Evolutionary conservation across 92 coral and sea anemone species (phyloP).

Genomic region (Umimayanthus chanpuru): DNA sequence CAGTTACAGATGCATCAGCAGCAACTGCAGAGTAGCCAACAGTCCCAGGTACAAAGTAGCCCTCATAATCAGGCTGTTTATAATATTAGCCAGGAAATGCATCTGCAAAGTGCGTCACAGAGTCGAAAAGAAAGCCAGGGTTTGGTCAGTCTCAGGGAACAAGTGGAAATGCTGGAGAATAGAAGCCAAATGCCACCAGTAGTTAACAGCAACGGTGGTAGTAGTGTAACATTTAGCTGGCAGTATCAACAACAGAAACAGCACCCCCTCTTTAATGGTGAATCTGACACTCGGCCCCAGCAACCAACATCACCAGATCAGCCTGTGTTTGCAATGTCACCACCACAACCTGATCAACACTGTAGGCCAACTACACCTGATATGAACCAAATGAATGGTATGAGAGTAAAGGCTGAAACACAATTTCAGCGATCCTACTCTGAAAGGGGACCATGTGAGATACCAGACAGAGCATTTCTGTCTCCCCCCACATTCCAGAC

Average conservation of each 20-base stretch:
- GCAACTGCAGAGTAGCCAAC: constrained; percentile 47
- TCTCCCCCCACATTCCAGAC: constrained; percentile 57
- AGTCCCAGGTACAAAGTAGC: constrained; percentile 12
- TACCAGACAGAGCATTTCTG: constrained; percentile 55
- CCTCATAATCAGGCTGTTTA: constrained; percentile 19
- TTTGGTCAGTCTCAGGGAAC: constrained; percentile 41
- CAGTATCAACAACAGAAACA: constrained; percentile 62
- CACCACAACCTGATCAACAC: constrained; percentile 51
- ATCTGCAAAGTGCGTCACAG: constrained; percentile 36
- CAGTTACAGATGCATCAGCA: constrained; percentile 41
- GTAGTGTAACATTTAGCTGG: constrained; percentile 53
- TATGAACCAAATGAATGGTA: constrained; percentile 41
- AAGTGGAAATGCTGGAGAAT: constrained; percentile 38
- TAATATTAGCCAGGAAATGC: constrained; percentile 33
- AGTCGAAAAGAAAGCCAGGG: constrained; percentile 44
- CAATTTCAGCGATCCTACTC: constrained; percentile 77
- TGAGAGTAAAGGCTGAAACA: constrained; percentile 37
- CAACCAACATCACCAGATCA: constrained; percentile 52
- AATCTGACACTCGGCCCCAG: constrained; percentile 46
- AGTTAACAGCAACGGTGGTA: constrained; percentile 47
- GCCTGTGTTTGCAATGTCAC: constrained; percentile 62
- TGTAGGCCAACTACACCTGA: constrained; percentile 33
- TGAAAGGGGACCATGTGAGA: constrained; percentile 64
- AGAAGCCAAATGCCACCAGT: constrained; percentile 18
- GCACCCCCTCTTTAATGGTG: constrained; percentile 70